Percentiles rank a stretch among this genome's conserved stretches.
Conservation (phyloP, 2,888 invertebrate genomes). For the Diaperis boleti region DNA sequence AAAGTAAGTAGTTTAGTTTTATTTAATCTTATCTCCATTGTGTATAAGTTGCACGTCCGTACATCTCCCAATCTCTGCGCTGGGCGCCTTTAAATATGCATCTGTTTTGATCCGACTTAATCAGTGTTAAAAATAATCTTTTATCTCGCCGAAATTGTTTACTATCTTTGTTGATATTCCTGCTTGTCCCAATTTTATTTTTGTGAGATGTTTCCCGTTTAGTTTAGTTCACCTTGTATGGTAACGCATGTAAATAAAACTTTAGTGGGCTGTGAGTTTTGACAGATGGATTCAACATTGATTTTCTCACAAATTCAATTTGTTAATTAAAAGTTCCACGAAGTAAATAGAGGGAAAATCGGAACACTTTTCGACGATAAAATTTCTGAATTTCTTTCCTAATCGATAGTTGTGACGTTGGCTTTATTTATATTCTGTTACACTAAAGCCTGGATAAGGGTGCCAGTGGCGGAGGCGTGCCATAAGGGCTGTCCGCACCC, state of each 20-base stretch:
- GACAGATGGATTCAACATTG: conserved; percentile 44
- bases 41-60: conserved; percentile 34
- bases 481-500: conserved; percentile 14
- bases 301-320: conserved; percentile 33
- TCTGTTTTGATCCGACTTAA: conserved; percentile 53
- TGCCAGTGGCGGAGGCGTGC: conserved; percentile 46
- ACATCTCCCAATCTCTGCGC: conserved; percentile 23
- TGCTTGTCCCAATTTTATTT: conserved; percentile 4
- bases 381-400: conserved; percentile 50
- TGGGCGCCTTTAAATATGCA: conserved; percentile 54
- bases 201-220: neutral
- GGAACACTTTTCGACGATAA: conserved; percentile 28
- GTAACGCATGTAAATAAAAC: conserved; percentile 43
- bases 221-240: conserved; percentile 21
- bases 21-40: conserved; percentile 22
- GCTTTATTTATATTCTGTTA: conserved; percentile 61
- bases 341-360: neutral
- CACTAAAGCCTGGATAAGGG: conserved; percentile 54
- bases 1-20: conserved; percentile 54
- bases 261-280: conserved; percentile 34
- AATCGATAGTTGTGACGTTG: conserved; percentile 63
- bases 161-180: neutral
- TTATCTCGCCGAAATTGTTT: conserved; percentile 20
- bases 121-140: conserved; percentile 31
- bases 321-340: conserved; percentile 1